phyloP scores from a whole-genome alignment of 2,797 vertebrate genomes.

The Alcedo quadribrachys region DNA sequence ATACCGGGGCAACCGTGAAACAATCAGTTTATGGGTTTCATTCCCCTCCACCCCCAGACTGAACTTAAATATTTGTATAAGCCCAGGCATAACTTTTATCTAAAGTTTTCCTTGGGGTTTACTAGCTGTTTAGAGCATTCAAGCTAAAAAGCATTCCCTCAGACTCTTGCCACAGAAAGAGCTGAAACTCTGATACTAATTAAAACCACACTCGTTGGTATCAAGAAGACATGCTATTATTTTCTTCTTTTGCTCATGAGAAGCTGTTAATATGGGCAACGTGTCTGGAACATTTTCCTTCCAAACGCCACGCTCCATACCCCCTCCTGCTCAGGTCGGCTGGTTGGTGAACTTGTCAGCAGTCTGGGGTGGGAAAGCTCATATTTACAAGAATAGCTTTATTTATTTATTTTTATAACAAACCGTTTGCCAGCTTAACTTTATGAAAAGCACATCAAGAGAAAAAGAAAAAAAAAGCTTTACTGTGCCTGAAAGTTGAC shows the following conservation, averaged over 20 bases:
- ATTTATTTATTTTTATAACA: neutral
- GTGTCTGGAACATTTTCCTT: conserved; percentile 56
- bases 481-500: neutral
- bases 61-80: conserved; percentile 68
- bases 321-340: neutral
- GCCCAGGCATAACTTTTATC: conserved; percentile 45
- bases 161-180: conserved; percentile 19
- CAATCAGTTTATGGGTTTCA: conserved; percentile 44
- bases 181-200: conserved; percentile 73
- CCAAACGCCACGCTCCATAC: neutral
- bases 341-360: conserved; percentile 1
- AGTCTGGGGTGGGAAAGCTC: neutral
- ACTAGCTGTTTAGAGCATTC: conserved; percentile 61
- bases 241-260: conserved; percentile 29
- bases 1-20: conserved; percentile 20
- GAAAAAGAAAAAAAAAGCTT: neutral
- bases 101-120: conserved; percentile 64
- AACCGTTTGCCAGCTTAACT: neutral
- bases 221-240: conserved; percentile 43
- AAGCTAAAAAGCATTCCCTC: conserved; percentile 59
- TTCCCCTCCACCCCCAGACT: conserved; percentile 46
- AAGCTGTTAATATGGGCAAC: conserved; percentile 60
- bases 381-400: neutral
- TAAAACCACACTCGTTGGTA: conserved; percentile 73
- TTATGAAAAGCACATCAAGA: neutral